phyloP scores from a whole-genome alignment of 2,113 vertebrate genomes.

The Pituophis catenifer region DNA sequence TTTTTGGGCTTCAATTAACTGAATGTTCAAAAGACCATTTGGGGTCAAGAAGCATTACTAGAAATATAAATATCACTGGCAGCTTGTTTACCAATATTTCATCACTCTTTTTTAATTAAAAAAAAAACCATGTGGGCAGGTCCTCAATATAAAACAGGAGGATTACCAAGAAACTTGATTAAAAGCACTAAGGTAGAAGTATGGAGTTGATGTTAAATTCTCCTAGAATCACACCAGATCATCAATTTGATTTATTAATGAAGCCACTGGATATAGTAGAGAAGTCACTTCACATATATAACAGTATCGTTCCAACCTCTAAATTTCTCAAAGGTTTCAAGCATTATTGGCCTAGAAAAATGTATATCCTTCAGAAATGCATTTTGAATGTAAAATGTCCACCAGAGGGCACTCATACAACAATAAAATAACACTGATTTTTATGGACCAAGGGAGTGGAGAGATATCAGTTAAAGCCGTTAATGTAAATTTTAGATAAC shows the following conservation, averaged over 20 bases:
- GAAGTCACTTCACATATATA: neutral
- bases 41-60: neutral
- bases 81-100: neutral
- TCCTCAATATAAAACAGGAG: neutral
- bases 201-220: neutral
- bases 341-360: neutral
- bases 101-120: neutral
- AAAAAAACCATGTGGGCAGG: neutral
- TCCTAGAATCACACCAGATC: neutral
- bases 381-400: neutral
- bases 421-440: neutral
- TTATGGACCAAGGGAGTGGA: neutral
- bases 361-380: neutral
- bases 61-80: neutral
- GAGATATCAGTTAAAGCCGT: neutral
- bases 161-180: neutral
- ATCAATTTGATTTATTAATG: neutral
- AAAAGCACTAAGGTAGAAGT: neutral
- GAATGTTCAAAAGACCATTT: neutral
- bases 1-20: neutral
- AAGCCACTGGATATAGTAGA: neutral
- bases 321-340: neutral
- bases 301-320: neutral
- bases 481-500: neutral
- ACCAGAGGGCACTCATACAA: constrained; percentile 2